These are phyloP conservation scores for Hippoglossus hippoglossus DNA, from an alignment of 2,797 vertebrate species.

Conservation along the genomic window DNA sequence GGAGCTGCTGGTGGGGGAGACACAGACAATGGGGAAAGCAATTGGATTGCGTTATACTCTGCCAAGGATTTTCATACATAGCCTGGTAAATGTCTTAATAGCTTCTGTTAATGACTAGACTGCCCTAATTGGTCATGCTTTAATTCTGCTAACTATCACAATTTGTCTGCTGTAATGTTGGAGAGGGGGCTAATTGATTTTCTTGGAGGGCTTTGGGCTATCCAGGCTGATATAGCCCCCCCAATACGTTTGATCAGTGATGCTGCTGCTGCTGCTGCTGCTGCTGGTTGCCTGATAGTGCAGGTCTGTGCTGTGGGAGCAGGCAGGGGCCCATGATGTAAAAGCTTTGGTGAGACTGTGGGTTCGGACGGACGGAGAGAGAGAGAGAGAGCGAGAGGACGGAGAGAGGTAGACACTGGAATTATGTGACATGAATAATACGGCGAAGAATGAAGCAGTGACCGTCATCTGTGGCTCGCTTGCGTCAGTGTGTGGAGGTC, in stretches of 20 bases:
- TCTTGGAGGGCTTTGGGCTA: constrained; percentile 69
- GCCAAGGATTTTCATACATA: constrained; percentile 78
- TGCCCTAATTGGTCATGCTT: constrained; percentile 76
- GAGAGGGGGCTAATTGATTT: constrained; percentile 71
- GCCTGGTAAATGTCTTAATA: constrained; percentile 77
- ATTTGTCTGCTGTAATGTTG: constrained; percentile 58
- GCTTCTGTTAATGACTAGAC: constrained; percentile 67
- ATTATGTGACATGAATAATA: constrained; percentile 86
- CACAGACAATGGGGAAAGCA: constrained; percentile 79
- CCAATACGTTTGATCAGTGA: constrained; percentile 72
- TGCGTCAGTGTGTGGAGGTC: constrained; percentile 78
- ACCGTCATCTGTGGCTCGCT: constrained; percentile 75
- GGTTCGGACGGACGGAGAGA: constrained; percentile 64
- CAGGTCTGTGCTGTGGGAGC: constrained; percentile 55
- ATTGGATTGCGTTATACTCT: constrained; percentile 79
- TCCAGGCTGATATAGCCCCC: constrained; percentile 62
- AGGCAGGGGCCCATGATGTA: constrained; percentile 63
- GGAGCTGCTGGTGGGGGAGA: constrained; percentile 62
- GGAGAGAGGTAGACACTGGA: constrained; percentile 75
- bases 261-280: constrained; percentile 63
- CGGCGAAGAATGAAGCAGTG: constrained; percentile 73
- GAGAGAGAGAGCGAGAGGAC: constrained; percentile 4
- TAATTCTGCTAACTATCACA: constrained; percentile 66
- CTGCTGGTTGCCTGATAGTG: constrained; percentile 70
- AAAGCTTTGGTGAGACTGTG: constrained; percentile 47